Conservation (phyloP, 2,797 vertebrate genomes). For the Phrynocephalus guinanensis region DNA sequence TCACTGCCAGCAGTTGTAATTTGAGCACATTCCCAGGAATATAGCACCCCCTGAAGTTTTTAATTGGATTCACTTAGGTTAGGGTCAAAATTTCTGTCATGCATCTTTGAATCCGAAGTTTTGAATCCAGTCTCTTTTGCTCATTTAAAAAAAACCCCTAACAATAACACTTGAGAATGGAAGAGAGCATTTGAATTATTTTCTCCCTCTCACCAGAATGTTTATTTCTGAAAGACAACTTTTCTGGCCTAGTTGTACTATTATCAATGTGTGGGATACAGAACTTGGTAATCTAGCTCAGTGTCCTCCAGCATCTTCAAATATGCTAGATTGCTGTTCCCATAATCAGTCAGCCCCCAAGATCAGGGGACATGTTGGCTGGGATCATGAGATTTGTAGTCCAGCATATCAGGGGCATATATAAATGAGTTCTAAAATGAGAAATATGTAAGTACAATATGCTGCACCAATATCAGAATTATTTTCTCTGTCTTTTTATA, state of each 20-base stretch:
- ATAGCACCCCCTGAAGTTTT: too few relatives aligned
- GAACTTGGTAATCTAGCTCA: neutral
- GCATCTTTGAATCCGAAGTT: too few relatives aligned
- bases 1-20: too few relatives aligned
- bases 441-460: constrained; percentile 48
- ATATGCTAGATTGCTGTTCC: neutral
- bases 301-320: neutral
- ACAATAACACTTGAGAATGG: too few relatives aligned
- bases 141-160: too few relatives aligned
- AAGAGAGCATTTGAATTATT: neutral
- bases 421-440: constrained; percentile 26
- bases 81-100: too few relatives aligned
- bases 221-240: neutral
- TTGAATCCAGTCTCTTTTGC: too few relatives aligned
- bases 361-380: neutral
- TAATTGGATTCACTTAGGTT: too few relatives aligned
- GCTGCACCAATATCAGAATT: constrained; percentile 59
- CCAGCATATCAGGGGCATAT: neutral
- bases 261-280: neutral
- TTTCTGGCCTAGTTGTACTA: neutral
- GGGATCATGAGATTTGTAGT: neutral
- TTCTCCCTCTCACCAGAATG: neutral
- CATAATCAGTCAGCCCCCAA: neutral
- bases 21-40: too few relatives aligned
- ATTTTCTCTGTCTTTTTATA: constrained; percentile 71